Conservation (phyloP, 2,797 vertebrate genomes). For the Columba guinea region DNA sequence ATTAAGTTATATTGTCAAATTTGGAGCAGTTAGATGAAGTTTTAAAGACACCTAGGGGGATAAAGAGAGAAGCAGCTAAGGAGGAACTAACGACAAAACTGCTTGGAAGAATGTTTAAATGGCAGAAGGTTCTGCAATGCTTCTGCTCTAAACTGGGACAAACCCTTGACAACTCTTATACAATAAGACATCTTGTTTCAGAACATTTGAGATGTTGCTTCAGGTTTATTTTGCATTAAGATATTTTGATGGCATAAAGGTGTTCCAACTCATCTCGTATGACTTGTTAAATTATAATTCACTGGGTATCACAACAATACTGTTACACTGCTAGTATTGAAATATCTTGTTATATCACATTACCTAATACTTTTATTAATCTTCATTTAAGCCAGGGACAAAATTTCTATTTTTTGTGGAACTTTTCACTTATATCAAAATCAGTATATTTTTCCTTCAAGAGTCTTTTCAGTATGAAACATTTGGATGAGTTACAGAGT, state of each 20-base stretch:
- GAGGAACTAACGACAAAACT: background rate
- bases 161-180: background rate
- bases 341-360: background rate
- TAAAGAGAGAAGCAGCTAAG: background rate
- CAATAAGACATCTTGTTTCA: background rate
- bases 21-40: background rate
- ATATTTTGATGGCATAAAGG: background rate
- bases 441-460: background rate
- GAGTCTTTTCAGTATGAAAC: background rate
- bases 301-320: background rate
- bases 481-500: background rate
- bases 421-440: background rate
- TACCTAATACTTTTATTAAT: background rate
- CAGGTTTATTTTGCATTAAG: background rate
- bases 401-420: background rate
- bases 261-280: background rate
- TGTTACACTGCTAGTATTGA: background rate
- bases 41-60: background rate
- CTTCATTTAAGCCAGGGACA: background rate
- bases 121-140: background rate
- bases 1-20: background rate
- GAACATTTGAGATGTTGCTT: background rate
- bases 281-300: background rate
- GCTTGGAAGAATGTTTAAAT: background rate
- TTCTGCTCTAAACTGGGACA: background rate